These are phyloP conservation scores for Oligia strigilis DNA, from an alignment of 2,888 invertebrate genomes.

Conservation along the genomic window DNA sequence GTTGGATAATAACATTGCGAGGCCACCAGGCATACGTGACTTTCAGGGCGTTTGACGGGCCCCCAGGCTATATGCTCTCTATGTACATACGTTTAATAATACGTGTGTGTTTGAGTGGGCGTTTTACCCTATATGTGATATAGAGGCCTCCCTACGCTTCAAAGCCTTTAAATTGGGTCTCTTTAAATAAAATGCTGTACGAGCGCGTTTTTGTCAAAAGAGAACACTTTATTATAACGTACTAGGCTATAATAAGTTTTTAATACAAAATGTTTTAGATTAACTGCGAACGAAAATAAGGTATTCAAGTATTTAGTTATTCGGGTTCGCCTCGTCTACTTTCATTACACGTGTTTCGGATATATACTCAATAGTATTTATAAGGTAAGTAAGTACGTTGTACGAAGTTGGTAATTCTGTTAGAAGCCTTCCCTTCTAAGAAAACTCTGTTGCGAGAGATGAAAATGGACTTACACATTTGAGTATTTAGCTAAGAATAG, in stretches of 20 bases:
- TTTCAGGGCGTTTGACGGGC: constrained; percentile 88
- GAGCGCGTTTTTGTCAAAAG: constrained; percentile 72
- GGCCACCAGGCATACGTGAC: constrained; percentile 89
- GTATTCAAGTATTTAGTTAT: constrained; percentile 15
- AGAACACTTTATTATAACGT: constrained; percentile 63
- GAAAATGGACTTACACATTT: not conserved
- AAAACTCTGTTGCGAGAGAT: not conserved
- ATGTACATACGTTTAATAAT: constrained; percentile 72
- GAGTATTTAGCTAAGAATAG: not conserved
- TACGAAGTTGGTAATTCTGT: constrained; percentile 8
- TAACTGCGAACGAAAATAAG: constrained; percentile 39
- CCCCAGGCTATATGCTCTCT: constrained; percentile 82
- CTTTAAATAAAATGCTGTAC: constrained; percentile 82
- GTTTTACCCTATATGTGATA: constrained; percentile 82
- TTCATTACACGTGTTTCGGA: constrained; percentile 45
- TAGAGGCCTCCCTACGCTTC: constrained; percentile 81
- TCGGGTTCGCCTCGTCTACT: constrained; percentile 5
- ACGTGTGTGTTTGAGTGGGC: constrained; percentile 80
- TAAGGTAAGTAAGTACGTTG: not conserved
- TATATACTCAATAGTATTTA: constrained; percentile 6
- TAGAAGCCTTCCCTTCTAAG: not conserved
- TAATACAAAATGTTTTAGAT: constrained; percentile 49
- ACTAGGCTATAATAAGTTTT: constrained; percentile 54
- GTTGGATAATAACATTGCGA: constrained; percentile 89
- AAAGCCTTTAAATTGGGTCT: constrained; percentile 89